Conservation (phyloP, 2,113 vertebrate species). For the Nasalis larvatus region DNA sequence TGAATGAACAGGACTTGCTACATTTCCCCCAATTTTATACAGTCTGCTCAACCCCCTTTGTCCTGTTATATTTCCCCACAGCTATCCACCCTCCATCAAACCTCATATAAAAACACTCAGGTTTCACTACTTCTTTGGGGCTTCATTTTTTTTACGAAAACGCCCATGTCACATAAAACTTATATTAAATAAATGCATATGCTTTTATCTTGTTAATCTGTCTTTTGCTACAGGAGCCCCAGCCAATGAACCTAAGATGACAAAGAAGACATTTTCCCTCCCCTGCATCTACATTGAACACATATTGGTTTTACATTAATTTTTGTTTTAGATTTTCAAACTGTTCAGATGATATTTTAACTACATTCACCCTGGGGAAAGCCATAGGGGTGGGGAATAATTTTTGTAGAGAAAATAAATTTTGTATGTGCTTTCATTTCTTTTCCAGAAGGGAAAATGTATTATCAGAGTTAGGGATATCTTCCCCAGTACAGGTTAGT, state of each 20-base stretch:
- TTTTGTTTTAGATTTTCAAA: constrained; percentile 10
- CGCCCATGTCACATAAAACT: not conserved
- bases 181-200: not conserved
- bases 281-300: not conserved
- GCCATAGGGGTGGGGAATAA: not conserved
- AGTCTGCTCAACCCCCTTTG: not conserved
- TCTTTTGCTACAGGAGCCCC: not conserved
- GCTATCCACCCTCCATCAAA: not conserved
- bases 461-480: constrained; percentile 7
- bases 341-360: constrained; percentile 1
- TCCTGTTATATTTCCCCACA: not conserved
- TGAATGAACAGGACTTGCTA: not conserved
- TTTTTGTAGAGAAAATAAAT: not conserved
- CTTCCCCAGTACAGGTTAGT: not conserved
- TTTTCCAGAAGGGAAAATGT: not conserved
- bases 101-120: not conserved
- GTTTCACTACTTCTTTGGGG: not conserved
- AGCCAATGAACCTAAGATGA: not conserved
- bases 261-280: not conserved
- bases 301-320: not conserved
- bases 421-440: not conserved
- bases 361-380: not conserved
- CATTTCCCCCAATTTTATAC: too few species aligned
- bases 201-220: not conserved
- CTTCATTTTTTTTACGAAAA: not conserved